Evolutionary conservation across 2,797 vertebrate genomes (phyloP), one percentile per base, ranked within the genome.

Genomic region (Poliocrania exsul): DNA sequence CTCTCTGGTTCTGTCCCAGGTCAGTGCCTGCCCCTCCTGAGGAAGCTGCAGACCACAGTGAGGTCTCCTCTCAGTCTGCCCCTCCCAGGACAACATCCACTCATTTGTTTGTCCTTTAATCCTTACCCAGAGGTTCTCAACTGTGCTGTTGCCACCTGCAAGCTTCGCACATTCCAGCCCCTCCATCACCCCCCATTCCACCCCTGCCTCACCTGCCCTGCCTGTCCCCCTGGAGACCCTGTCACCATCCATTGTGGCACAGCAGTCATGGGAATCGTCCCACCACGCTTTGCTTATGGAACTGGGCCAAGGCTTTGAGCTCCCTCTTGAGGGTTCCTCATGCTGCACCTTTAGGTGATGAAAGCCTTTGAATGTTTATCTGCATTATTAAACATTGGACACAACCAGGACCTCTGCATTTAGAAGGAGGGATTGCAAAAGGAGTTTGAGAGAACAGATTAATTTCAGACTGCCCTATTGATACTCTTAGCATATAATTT

Each of bases 1-100:
- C 23, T 23, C 49, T n/a, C 1, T 0, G 5, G 1, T 64, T 9
- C 28, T 57, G 28, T 51, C 58, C 7, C 2, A 49, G 19, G n/a
- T 58, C 44, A 25, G 28, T 44, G 66, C 3, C 66, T 50, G 44
- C 3, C 26, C 8, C 25, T 28, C 28, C 1, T 0, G 4, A 58
- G 53, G 24, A 51, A 51, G 1, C 7, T 66, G 13, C 46, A 23
- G 35, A 33, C 60, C 51, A 61, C 53, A 21, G 0, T 33, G 47
- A 53, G 10, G 13, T 73, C 29, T 81, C 46, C 9, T 13, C 28
- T 80, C 28, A 29, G 28, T 29, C 25, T 79, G 26, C 13, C 50
- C 10, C 15, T 57, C 23, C n/a, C 0, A 0, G 51, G 29, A 33
- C 23, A 49, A 13, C 23, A 21, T 46, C 19, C 51, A 11, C 11